These are phyloP conservation scores for Girardinus metallicus DNA, from an alignment of 2,797 vertebrate genomes.

Conservation along the genomic window DNA sequence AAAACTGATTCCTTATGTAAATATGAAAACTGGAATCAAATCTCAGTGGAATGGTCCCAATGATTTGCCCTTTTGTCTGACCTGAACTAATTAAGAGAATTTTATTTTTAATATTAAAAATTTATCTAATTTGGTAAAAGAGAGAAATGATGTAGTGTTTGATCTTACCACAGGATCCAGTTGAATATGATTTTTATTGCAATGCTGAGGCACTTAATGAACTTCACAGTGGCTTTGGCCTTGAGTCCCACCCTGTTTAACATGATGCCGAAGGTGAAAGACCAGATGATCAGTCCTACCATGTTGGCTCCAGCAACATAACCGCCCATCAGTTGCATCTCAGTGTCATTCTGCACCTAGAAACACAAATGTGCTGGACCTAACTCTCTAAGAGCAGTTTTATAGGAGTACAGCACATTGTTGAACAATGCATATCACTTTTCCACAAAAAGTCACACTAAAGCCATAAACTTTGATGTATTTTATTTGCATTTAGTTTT, in stretches of 20 bases:
- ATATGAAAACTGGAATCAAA: background rate
- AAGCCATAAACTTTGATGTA: background rate
- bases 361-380: background rate
- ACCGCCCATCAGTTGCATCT: background rate
- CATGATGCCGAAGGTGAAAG: background rate
- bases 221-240: background rate
- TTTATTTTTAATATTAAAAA: background rate
- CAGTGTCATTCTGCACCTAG: background rate
- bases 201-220: background rate
- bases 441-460: background rate
- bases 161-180: conserved; percentile 1
- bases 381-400: background rate
- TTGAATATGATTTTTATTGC: background rate
- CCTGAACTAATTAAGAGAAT: background rate
- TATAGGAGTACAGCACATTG: background rate
- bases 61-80: background rate
- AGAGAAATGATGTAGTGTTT: background rate
- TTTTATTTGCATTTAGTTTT: background rate
- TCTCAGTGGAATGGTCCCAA: background rate
- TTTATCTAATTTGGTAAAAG: background rate
- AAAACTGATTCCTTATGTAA: background rate
- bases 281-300: background rate
- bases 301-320: background rate
- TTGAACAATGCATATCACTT: background rate
- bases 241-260: background rate